Conservation (phyloP, 2,113 vertebrate genomes). For the Poeciliopsis occidentalis region DNA sequence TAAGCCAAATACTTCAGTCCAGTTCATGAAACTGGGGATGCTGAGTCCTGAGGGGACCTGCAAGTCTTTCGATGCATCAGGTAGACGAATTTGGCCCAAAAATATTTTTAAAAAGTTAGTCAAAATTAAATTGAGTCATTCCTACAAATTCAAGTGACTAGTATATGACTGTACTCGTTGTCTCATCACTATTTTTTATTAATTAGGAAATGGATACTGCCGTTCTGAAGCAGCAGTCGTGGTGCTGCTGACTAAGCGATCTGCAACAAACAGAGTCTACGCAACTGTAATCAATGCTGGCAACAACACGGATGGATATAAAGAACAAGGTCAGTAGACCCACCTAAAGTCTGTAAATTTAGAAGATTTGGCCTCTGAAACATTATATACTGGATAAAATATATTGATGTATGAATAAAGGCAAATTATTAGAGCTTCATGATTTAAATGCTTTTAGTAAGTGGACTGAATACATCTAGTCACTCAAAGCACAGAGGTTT, state of each 20-base stretch:
- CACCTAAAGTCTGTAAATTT: too few species aligned
- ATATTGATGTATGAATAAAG: too few species aligned
- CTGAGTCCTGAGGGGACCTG: conserved; percentile 90
- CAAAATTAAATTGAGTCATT: neutral
- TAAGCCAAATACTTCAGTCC: conserved; percentile 94
- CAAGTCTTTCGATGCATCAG: conserved; percentile 89
- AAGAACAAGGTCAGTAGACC: conserved; percentile 88
- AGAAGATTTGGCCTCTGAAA: neutral
- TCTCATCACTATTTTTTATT: neutral
- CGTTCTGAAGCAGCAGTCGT: conserved; percentile 92
- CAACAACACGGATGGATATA: conserved; percentile 93
- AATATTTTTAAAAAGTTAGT: neutral
- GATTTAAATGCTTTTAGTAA: too few species aligned
- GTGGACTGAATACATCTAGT: too few species aligned
- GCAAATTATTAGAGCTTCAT: too few species aligned
- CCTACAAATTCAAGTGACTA: neutral
- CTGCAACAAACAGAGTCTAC: conserved; percentile 88
- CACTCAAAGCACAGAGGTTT: too few species aligned
- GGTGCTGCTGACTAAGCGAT: conserved; percentile 86
- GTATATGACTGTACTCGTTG: neutral
- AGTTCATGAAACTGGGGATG: conserved; percentile 97
- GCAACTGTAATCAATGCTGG: conserved; percentile 91
- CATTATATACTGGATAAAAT: too few species aligned
- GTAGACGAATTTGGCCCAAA: conserved; percentile 43
- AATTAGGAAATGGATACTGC: conserved; percentile 91